A percentile compares a stretch with the other conserved stretches of the same genome.
Conservation (phyloP, 1,140 invertebrate genomes). For the Paramacrobiotus metropolitanus region DNA sequence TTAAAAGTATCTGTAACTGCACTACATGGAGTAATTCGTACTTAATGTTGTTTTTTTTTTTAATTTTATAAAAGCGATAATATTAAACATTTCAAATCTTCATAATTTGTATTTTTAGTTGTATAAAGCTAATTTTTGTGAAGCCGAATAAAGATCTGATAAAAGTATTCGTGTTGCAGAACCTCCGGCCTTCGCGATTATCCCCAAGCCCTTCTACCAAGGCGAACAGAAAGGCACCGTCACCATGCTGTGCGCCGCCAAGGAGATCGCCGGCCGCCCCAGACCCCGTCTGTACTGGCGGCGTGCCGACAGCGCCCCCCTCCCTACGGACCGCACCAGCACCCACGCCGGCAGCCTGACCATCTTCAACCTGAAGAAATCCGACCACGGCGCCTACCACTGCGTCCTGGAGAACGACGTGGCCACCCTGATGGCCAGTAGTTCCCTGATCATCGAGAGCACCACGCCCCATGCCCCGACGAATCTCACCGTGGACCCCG, state of each 20-base stretch:
- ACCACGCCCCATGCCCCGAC: conserved; percentile 87
- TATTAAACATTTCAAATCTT: too few species aligned
- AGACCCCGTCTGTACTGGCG: background rate
- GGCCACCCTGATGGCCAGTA: conserved; percentile 63
- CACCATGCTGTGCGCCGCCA: background rate
- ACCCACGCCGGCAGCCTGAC: conserved; percentile 56
- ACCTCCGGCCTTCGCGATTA: conserved; percentile 23
- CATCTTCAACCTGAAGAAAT: conserved; percentile 54
- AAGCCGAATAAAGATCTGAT: background rate
- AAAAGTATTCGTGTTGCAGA: conserved; percentile 17
- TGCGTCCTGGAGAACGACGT: conserved; percentile 83
- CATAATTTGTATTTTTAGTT: too few species aligned
- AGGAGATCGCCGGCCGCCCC: background rate
- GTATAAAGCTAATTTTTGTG: background rate
- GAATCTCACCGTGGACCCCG: conserved; percentile 59
- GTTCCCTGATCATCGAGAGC: conserved; percentile 63
- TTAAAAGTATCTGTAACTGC: too few species aligned
- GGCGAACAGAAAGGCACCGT: conserved; percentile 15
- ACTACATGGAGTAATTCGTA: too few species aligned
- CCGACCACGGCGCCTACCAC: conserved; percentile 81
- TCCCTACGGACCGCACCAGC: conserved; percentile 20
- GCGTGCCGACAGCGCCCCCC: conserved; percentile 35
- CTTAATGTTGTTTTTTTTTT: too few species aligned
- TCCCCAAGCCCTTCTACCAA: conserved; percentile 23
- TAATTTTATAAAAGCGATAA: too few species aligned